Evolutionary conservation across 1,140 invertebrate genomes (phyloP), one percentile per base, ranked within the genome.

Genomic region (Pachypsylla venusta): DNA sequence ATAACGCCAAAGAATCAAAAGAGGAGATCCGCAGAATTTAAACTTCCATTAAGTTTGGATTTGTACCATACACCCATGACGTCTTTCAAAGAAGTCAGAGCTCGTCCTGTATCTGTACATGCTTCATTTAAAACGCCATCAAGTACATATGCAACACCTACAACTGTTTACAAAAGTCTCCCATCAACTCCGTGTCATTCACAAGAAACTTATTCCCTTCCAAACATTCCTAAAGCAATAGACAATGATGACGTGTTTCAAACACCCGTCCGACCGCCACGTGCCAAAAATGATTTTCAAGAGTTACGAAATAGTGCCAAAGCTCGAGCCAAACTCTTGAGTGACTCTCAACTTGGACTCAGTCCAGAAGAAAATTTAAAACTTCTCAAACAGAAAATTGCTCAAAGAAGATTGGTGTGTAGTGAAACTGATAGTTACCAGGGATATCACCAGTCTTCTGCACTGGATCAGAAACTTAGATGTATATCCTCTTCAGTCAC

Each of bases 321-420:
- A 53, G 79, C 80, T 25, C 71, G 83, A 28, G 83, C 81, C 1
- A 76, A 79, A 56, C 69, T 85, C 1, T 83, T 83, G 65, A 84
- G 79, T 39, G 83, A 87, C 66, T 77, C 82, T 61, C 82, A 85
- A 65, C 67, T 85, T 2, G 82, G 82, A 12, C 70, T 87, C 0
- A 86, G 82, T 68, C 82, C 84, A 1, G 81, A 84, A 62, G 80
- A 85, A 60, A 80, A 80, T 64, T 75, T 84, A 56, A 73, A 72
- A 58, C 67, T 77, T 39, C 61, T 80, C 3, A 71, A 74, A 62
- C 70, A 77, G 65, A 80, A 75, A 66, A 68, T 75, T 0, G 65
- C 66, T 0, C 19, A 16, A 13, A 58, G 65, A 60, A 66, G 70
- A 48, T 72, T 71, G 57, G 62, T 73, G 12, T 71, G 67, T 0